Conservation (phyloP, 2,113 vertebrate genomes). For the Neopipo cinnamomea region DNA sequence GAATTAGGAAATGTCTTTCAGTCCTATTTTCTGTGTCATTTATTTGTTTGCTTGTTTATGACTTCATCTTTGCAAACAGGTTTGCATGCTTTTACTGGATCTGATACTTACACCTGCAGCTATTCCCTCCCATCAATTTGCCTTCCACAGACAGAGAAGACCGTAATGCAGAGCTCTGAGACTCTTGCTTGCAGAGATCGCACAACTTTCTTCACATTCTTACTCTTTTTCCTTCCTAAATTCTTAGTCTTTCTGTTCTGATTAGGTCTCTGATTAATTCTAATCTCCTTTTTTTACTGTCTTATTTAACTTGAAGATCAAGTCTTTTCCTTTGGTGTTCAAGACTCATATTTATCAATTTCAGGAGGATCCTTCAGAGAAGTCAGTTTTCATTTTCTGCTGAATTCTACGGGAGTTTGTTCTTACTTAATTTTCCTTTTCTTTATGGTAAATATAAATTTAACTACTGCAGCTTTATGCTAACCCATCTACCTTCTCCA, state of each 20-base stretch:
- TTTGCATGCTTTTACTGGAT: not conserved
- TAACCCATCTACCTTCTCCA: not conserved
- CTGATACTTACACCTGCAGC: not conserved
- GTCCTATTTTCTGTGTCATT: not conserved
- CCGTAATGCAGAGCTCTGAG: not conserved
- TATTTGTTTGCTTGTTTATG: not conserved
- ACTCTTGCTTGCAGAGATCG: not conserved
- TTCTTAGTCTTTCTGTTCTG: not conserved
- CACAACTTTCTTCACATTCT: not conserved
- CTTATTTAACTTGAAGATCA: not conserved
- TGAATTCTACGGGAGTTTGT: not conserved
- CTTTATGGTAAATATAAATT: not conserved
- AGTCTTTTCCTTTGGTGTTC: not conserved
- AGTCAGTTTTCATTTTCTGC: not conserved
- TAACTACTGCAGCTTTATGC: not conserved
- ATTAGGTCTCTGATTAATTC: not conserved
- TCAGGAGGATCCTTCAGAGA: not conserved
- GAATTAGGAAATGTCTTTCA: not conserved
- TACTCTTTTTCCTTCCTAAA: not conserved
- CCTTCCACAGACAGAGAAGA: not conserved
- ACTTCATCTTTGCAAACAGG: not conserved
- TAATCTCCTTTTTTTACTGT: not conserved
- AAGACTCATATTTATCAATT: not conserved
- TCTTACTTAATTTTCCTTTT: not conserved
- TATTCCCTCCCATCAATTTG: not conserved